phyloP scores from a whole-genome alignment of 2,888 invertebrate species.

The Cheilosia vernalis region DNA sequence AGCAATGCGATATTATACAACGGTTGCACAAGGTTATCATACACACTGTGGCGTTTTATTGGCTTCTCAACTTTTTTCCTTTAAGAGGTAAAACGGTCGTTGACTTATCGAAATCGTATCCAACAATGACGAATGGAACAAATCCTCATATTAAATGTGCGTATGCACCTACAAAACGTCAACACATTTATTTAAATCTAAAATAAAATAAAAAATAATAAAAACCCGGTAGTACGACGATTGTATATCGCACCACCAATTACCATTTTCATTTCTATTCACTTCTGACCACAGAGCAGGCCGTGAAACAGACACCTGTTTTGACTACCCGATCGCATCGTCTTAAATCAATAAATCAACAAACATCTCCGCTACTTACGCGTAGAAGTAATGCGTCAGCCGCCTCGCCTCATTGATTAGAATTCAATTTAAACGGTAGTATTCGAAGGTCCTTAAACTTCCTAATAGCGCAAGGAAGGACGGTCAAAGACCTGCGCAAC shows the following conservation, averaged over 20 bases:
- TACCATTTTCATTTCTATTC: slow-evolving; percentile 57
- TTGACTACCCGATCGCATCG: slow-evolving; percentile 30
- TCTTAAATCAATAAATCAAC: slow-evolving; percentile 5
- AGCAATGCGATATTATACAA: no score
- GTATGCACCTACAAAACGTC: not conserved
- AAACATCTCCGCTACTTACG: slow-evolving; percentile 13
- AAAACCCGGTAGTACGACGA: slow-evolving; percentile 45
- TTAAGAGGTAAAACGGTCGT: no score
- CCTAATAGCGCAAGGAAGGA: slow-evolving; percentile 49
- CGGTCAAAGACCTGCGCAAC: slow-evolving; percentile 63
- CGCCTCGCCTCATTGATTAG: slow-evolving; percentile 35
- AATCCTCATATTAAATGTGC: not conserved
- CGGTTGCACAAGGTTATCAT: no score
- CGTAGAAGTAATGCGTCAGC: slow-evolving; percentile 24
- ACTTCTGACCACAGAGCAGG: slow-evolving; percentile 57
- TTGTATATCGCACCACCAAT: slow-evolving; percentile 53
- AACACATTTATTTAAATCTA: not conserved
- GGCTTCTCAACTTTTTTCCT: no score
- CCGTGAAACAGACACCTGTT: slow-evolving; percentile 54
- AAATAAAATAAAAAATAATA: not conserved
- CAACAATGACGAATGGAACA: not conserved
- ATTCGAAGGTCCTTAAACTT: slow-evolving; percentile 64
- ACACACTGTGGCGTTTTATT: no score
- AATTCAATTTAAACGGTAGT: slow-evolving; percentile 51
- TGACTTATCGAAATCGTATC: no score